These are phyloP conservation scores for Iguana delicatissima DNA, from an alignment of 2,797 vertebrate genomes.

Conservation along the genomic window DNA sequence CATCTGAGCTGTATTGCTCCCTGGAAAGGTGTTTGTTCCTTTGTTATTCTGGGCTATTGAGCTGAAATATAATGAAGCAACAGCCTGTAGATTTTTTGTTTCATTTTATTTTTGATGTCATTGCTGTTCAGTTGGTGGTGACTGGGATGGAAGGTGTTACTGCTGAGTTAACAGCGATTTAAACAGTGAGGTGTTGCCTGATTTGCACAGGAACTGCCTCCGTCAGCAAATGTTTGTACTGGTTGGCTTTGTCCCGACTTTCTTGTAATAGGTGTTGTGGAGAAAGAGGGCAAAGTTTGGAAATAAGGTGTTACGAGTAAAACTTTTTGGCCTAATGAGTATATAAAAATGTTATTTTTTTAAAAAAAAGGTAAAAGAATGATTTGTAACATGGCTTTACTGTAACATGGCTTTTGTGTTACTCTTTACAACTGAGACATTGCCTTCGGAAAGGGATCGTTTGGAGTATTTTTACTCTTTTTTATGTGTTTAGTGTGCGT, in stretches of 20 bases:
- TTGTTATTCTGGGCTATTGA: conserved; percentile 44
- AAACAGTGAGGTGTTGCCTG: not conserved
- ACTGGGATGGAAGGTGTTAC: not conserved
- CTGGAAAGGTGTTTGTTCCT: conserved; percentile 44
- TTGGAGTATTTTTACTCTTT: no score
- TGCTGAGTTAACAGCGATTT: not conserved
- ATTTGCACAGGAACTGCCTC: not conserved
- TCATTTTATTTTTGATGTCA: conserved; percentile 12
- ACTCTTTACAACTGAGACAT: no score
- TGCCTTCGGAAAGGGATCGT: no score
- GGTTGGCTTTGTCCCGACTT: not conserved
- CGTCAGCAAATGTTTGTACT: not conserved
- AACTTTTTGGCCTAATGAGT: no score
- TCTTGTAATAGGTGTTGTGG: no score
- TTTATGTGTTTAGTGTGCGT: no score
- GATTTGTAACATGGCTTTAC: no score
- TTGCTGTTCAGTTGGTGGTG: not conserved
- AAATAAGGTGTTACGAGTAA: no score
- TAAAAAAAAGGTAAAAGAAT: no score
- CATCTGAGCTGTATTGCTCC: conserved; percentile 50
- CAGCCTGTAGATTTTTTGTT: not conserved
- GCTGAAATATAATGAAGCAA: conserved; percentile 28
- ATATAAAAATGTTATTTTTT: no score
- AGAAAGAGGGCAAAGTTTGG: no score
- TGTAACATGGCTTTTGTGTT: no score